Base-by-base conservation (phyloP, 2,797 vertebrate genomes). In the Pseudochromis fuscus region DNA sequence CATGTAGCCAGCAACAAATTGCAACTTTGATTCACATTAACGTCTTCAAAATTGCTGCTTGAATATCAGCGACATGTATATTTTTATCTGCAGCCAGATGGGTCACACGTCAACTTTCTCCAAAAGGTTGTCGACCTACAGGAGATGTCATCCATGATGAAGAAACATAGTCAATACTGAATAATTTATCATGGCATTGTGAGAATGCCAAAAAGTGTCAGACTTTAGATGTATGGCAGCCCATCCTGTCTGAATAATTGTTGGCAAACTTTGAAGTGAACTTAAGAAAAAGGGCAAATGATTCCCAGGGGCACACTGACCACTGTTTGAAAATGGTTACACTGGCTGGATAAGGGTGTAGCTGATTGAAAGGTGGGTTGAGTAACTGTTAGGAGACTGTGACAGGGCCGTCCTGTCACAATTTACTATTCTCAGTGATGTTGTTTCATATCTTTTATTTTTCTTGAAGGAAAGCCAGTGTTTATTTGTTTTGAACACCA, bases 231-330 rank as follows among this genome's bases (percentile, higher is more conserved):
- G 44, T 23, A 25, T 23, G 16, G n/a, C 18, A 33, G 31, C 19
- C 27, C n/a, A 23, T 31, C 13, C 31, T 33, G n/a, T 25, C 37
- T 37, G 45, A 62, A 27, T 60, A 38, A 67, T 23, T 75, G 69
- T 56, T 33, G 44, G 58, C 4, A 66, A 75, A 74, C 48, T 37
- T 77, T 59, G 12, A 75, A 25, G 38, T 60, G 51, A 72, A 75
- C 53, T 83, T 80, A 40, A 69, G 46, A 44, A 82, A n/a, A 83
- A 79, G 53, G 56, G 42, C 46, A 72, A 63, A 59, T 40, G 61
- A 37, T 79, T 79, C 60, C 59, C 71, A 46, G 38, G 33, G 55
- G 58, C 40, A 50, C 15, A n/a, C 38, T 58, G 77, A 71, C 62
- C 57, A 6, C 28, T 68, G 23, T 75, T 66, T 67, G 28, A 59